phyloP scores from a whole-genome alignment of 2,113 vertebrate genomes.

The Pelusios castaneus region DNA sequence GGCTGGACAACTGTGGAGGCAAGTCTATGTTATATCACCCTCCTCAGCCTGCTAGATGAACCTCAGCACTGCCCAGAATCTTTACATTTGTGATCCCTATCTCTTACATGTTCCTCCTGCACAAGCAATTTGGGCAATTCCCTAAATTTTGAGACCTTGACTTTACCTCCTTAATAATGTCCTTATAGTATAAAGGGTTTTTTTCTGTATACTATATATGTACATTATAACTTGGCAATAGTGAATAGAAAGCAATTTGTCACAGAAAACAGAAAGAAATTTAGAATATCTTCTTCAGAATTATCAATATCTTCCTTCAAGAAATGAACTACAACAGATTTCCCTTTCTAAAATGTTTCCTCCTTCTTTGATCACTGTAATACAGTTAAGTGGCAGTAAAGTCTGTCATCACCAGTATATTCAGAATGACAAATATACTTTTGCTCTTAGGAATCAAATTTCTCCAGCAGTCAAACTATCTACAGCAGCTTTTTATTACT shows the following conservation, averaged over 20 bases:
- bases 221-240: background rate
- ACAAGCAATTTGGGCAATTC: too few relatives aligned
- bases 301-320: constrained; percentile 1
- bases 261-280: background rate
- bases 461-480: background rate
- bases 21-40: too few relatives aligned
- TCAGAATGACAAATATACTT: constrained; percentile 21
- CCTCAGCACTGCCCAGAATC: too few relatives aligned
- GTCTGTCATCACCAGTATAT: background rate
- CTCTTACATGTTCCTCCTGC: too few relatives aligned
- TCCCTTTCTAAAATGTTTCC: constrained; percentile 1
- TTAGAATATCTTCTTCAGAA: constrained; percentile 39
- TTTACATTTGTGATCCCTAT: too few relatives aligned
- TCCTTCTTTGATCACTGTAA: constrained; percentile 21
- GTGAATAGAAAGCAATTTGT: background rate
- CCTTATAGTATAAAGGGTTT: accelerated
- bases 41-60: too few relatives aligned
- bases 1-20: too few relatives aligned
- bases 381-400: constrained; percentile 4
- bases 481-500: background rate
- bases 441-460: constrained; percentile 32
- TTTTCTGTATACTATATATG: background rate
- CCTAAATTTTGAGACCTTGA: too few relatives aligned
- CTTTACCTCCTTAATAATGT: background rate
- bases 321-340: constrained; percentile 1